A percentile compares a stretch with the other conserved stretches of the same genome.
phyloP scores from a whole-genome alignment of 2,797 vertebrate genomes.

The Halcyon badia region DNA sequence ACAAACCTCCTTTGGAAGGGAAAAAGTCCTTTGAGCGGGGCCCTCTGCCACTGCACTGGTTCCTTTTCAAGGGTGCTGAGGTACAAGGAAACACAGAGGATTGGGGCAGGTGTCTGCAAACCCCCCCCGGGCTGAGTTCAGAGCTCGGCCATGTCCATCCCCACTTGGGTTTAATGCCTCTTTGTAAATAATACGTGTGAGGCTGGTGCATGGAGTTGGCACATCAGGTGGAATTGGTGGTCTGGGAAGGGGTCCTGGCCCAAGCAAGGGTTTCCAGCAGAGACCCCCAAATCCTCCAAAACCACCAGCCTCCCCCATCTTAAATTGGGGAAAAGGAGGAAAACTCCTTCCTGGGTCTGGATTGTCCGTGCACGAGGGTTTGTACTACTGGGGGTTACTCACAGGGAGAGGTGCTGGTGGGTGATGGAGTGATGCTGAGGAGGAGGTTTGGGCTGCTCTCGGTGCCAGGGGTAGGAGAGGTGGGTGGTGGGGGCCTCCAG shows the following conservation, averaged over 20 bases:
- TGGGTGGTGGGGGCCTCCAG: accelerated
- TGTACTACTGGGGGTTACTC: not conserved
- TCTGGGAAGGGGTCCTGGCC: not conserved
- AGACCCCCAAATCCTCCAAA: not conserved
- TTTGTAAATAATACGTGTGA: constrained; percentile 26
- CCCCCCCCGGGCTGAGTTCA: accelerated
- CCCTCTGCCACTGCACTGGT: accelerated
- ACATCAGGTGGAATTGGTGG: not conserved
- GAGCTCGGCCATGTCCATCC: not conserved
- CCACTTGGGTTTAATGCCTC: not conserved
- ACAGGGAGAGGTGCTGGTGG: accelerated
- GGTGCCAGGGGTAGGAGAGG: not conserved
- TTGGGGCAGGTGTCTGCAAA: not conserved
- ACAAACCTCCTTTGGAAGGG: not conserved
- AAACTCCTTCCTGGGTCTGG: not conserved
- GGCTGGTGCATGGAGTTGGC: not conserved
- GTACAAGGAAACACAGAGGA: constrained; percentile 9
- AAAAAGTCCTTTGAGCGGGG: not conserved
- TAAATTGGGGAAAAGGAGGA: not conserved
- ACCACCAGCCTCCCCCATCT: not conserved
- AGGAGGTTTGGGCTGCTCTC: not conserved
- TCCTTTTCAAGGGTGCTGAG: constrained; percentile 15
- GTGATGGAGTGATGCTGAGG: not conserved
- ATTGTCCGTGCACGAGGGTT: accelerated
- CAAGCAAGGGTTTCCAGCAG: not conserved